Percentiles rank a stretch among this genome's conserved stretches.
Evolutionary conservation across 2,888 invertebrate species (phyloP).

Genomic region (Chrysina gloriosa): DNA sequence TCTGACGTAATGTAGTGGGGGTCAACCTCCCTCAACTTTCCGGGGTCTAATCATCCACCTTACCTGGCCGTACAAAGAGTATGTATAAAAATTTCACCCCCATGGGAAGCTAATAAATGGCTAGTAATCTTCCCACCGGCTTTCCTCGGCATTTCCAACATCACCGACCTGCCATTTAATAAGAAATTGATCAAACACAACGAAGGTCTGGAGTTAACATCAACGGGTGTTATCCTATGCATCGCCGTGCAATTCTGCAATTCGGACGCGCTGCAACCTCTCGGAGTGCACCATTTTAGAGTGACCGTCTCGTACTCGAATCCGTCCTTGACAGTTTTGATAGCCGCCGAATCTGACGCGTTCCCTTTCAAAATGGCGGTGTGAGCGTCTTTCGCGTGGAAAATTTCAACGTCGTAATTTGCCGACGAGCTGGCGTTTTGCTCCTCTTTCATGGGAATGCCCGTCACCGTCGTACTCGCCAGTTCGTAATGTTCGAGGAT

Average conservation of each 20-base stretch:
- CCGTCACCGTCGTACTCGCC: slow-evolving; percentile 96
- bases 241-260: slow-evolving; percentile 86
- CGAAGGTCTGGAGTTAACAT: slow-evolving; percentile 96
- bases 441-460: slow-evolving; percentile 99
- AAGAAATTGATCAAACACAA: slow-evolving; percentile 97
- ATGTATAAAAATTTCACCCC: slow-evolving; percentile 96
- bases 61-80: slow-evolving; percentile 81
- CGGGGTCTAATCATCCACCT: no score
- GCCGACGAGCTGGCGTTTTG: slow-evolving; percentile 98
- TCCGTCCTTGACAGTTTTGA: slow-evolving; percentile 77
- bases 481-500: slow-evolving; percentile 90
- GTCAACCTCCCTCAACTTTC: no score
- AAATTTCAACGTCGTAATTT: slow-evolving; percentile 98
- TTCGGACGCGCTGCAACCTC: slow-evolving; percentile 85
- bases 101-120: slow-evolving; percentile 93
- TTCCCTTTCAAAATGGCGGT: slow-evolving; percentile 78
- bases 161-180: slow-evolving; percentile 92
- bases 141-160: slow-evolving; percentile 90
- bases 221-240: slow-evolving; percentile 93
- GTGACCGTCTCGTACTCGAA: slow-evolving; percentile 86
- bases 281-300: slow-evolving; percentile 96
- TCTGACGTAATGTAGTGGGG: no score
- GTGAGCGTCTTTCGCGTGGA: slow-evolving; percentile 90
- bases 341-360: slow-evolving; percentile 72
- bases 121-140: slow-evolving; percentile 89